These are phyloP conservation scores for Andrena hattorfiana DNA, from an alignment of 2,888 invertebrate genomes.

Conservation along the genomic window DNA sequence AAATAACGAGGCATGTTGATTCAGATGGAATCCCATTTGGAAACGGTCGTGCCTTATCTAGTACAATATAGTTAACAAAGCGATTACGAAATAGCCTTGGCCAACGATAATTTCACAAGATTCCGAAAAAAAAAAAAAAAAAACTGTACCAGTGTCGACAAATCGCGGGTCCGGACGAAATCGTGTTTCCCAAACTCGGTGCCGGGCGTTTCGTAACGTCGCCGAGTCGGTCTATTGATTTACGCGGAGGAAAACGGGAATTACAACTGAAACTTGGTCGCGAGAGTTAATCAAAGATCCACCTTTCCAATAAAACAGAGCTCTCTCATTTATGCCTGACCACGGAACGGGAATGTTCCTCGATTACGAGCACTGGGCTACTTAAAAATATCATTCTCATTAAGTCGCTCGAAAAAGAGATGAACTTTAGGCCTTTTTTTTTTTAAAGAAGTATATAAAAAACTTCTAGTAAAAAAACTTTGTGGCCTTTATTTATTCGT, in stretches of 20 bases:
- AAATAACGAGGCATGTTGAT: conserved; percentile 23
- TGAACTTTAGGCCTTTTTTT: too few species aligned
- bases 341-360: not conserved
- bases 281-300: conserved; percentile 4
- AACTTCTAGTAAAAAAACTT: too few species aligned
- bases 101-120: conserved; percentile 29
- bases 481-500: too few species aligned
- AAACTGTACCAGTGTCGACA: not conserved
- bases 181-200: not conserved
- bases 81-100: conserved; percentile 16
- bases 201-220: conserved; percentile 8
- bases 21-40: conserved; percentile 15
- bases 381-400: not conserved
- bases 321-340: not conserved
- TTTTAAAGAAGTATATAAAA: too few species aligned
- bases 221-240: conserved; percentile 25
- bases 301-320: not conserved
- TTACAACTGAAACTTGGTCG: conserved; percentile 40
- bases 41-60: conserved; percentile 16
- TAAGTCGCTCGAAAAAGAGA: too few species aligned
- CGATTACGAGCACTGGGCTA: not conserved
- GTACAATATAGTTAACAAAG: conserved; percentile 19
- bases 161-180: not conserved
- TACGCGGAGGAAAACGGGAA: conserved; percentile 9
- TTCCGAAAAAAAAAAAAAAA: not conserved